Percentiles rank a stretch among this genome's conserved stretches.
Conservation (phyloP, 2,888 invertebrate genomes). For the Epinotia brunnichana region DNA sequence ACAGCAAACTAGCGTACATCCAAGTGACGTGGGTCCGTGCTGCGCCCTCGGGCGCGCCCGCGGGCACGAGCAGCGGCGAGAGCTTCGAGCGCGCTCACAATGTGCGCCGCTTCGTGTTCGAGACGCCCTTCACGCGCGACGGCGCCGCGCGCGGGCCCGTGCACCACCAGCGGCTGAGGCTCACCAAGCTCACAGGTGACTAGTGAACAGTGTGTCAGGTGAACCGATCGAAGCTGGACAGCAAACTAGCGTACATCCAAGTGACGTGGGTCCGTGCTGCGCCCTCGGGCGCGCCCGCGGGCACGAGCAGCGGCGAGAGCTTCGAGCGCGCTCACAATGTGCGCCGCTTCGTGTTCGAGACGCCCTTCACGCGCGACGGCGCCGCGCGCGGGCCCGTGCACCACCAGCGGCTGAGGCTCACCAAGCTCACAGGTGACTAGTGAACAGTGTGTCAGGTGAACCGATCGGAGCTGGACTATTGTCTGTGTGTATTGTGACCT, state of each 20-base stretch:
- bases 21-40: slow-evolving; percentile 98
- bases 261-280: slow-evolving; percentile 98
- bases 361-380: too few species aligned
- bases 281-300: too few species aligned
- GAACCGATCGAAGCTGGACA: slow-evolving; percentile 89
- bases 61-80: slow-evolving; percentile 87
- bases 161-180: slow-evolving; percentile 95
- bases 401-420: too few species aligned
- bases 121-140: slow-evolving; percentile 95
- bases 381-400: too few species aligned
- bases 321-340: too few species aligned
- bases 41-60: too few species aligned
- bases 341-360: too few species aligned
- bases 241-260: slow-evolving; percentile 95
- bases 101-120: slow-evolving; percentile 94
- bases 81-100: slow-evolving; percentile 96
- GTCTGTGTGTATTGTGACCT: too few species aligned
- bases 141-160: slow-evolving; percentile 91
- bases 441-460: too few species aligned
- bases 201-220: slow-evolving; percentile 78
- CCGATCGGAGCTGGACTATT: too few species aligned
- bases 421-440: too few species aligned
- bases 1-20: slow-evolving; percentile 93
- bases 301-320: too few species aligned
- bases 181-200: slow-evolving; percentile 94